Evolutionary conservation across 2,113 vertebrate species (phyloP).

Genomic region (Anser brachyrhynchus): DNA sequence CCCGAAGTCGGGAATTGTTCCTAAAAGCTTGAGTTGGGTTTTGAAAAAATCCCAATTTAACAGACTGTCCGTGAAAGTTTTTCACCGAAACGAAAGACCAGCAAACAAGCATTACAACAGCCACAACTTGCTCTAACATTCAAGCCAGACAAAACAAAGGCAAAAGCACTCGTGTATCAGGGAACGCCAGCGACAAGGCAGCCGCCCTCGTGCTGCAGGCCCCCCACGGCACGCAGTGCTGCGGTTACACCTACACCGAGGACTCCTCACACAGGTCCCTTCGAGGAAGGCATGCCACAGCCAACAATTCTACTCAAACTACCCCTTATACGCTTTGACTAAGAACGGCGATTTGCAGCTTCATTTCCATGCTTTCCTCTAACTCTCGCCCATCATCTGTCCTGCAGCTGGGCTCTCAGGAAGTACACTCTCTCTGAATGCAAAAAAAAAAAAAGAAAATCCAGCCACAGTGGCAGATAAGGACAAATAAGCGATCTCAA

Average conservation of each 20-base stretch:
- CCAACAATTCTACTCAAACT: background rate
- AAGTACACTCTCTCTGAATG: background rate
- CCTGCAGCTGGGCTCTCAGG: background rate
- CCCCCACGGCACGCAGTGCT: background rate
- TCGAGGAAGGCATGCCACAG: background rate
- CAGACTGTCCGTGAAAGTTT: background rate
- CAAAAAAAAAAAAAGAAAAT: background rate
- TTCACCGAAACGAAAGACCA: background rate
- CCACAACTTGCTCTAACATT: background rate
- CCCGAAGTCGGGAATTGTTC: background rate
- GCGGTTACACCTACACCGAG: accelerated
- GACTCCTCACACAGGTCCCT: background rate
- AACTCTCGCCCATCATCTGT: background rate
- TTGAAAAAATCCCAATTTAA: background rate
- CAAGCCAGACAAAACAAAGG: background rate
- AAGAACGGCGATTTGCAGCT: background rate
- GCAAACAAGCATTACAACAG: background rate
- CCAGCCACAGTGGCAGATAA: background rate
- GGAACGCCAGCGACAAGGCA: background rate
- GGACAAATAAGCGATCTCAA: background rate
- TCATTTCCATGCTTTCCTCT: background rate
- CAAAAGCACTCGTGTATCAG: accelerated
- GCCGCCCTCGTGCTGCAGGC: background rate
- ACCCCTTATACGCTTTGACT: background rate
- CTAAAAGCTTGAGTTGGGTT: background rate